These are phyloP conservation scores for Caenorhabditis wallacei DNA, from an alignment of 2,888 invertebrate genomes.

Conservation along the genomic window DNA sequence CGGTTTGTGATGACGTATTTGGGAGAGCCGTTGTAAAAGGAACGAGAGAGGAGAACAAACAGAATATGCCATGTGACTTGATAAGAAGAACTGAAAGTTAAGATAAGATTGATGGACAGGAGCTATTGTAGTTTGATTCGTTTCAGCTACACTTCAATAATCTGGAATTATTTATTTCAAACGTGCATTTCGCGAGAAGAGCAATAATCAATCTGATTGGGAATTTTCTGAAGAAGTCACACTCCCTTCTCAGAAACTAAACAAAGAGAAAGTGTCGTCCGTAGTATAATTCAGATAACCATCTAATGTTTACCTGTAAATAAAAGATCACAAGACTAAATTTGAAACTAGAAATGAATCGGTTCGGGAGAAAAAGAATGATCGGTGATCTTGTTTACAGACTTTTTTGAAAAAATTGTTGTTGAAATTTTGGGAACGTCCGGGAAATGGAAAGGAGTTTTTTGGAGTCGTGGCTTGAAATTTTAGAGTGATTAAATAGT, in stretches of 20 bases:
- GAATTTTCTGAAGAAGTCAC: conserved; percentile 11
- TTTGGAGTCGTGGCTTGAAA: too few relatives aligned
- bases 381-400: neutral
- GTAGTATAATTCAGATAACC: conserved; percentile 36
- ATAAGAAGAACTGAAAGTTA: neutral
- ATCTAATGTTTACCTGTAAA: conserved; percentile 33
- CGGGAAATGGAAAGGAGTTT: too few relatives aligned
- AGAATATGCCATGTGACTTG: conserved; percentile 1
- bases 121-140: conserved; percentile 21
- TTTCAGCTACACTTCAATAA: conserved; percentile 25
- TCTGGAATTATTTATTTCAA: conserved; percentile 1
- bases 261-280: conserved; percentile 14
- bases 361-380: neutral
- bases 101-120: conserved; percentile 18
- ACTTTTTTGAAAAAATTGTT: neutral
- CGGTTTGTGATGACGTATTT: conserved; percentile 28
- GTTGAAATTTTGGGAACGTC: too few relatives aligned
- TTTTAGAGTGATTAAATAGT: too few relatives aligned
- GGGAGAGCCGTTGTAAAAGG: neutral
- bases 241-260: neutral
- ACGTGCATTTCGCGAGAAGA: neutral
- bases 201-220: neutral
- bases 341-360: conserved; percentile 1
- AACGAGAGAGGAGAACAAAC: neutral
- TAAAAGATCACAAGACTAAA: conserved; percentile 9